These are phyloP conservation scores for Pseudoips prasinana DNA, from an alignment of 2,888 invertebrate genomes.

Conservation along the genomic window DNA sequence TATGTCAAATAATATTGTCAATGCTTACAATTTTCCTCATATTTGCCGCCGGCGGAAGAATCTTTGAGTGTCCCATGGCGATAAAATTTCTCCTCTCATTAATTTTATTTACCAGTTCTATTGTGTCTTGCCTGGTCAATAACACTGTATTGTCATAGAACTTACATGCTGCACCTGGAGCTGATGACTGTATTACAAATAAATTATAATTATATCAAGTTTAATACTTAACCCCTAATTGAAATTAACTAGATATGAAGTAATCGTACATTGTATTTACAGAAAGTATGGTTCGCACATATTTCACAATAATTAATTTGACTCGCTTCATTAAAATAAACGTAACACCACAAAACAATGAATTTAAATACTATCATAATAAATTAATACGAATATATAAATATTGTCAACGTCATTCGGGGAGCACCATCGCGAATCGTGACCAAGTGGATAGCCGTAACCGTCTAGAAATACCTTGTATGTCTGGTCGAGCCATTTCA, in stretches of 20 bases:
- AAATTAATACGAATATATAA: slow-evolving; percentile 44
- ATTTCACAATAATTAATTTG: slow-evolving; percentile 51
- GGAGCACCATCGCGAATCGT: slow-evolving; percentile 19
- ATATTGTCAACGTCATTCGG: slow-evolving; percentile 31
- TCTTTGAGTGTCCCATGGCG: slow-evolving; percentile 52
- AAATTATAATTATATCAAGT: no score
- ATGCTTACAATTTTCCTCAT: slow-evolving; percentile 69
- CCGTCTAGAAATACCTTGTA: neutral
- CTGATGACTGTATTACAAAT: slow-evolving; percentile 40
- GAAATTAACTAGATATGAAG: no score
- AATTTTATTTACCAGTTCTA: slow-evolving; percentile 51
- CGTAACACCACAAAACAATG: slow-evolving; percentile 47
- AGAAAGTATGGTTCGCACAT: slow-evolving; percentile 62
- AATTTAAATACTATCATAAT: slow-evolving; percentile 67
- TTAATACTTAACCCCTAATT: no score
- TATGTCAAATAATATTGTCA: no score
- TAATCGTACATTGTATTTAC: slow-evolving; percentile 58
- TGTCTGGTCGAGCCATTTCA: slow-evolving; percentile 18
- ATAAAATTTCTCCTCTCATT: slow-evolving; percentile 64
- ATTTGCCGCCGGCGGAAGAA: slow-evolving; percentile 62
- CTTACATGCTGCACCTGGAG: slow-evolving; percentile 50
- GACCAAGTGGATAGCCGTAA: slow-evolving; percentile 39
- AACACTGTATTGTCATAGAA: slow-evolving; percentile 47
- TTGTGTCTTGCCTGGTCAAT: slow-evolving; percentile 46
- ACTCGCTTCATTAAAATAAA: slow-evolving; percentile 30